Evolutionary conservation across 2,797 vertebrate species (phyloP), one percentile per base, ranked within the genome.

Genomic region (Periparus ater): DNA sequence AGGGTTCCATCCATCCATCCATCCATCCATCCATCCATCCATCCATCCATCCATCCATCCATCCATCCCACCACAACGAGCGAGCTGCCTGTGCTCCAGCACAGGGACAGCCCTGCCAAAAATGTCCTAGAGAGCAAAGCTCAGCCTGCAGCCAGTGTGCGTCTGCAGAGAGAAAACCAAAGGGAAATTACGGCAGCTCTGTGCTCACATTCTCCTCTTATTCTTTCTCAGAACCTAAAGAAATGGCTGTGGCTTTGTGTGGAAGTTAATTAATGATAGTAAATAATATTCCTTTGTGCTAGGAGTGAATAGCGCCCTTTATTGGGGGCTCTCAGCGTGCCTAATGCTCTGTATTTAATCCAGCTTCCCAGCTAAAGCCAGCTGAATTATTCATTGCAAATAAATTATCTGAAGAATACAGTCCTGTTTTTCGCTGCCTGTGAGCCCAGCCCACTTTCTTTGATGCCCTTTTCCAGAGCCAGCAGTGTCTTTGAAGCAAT

Each of bases 371-470:
- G 91, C 86, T 50, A 85, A 90, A 85, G 32, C 48, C 2, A 38
- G 65, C 85, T 95, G 96, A 96, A 96, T 96, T 90, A 95, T 96
- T 95, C 90, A 96, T 95, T 63, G 77, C 85, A 87, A 91, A 95
- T 91, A 95, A 90, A 91, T 94, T 87, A 89, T 85, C 75, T 77
- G 77, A 92, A 86, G 84, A 86, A 72, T 7, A 67, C 65, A 50
- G 50, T 2, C 48, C 11, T 42, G 54, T n/a, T 68, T 77, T 14
- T 50, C 20, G 4, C 86, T 34, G 42, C 60, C 76, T 61, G 72
- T 0, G 8, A 83, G 87, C 84, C 57, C 78, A 48, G 76, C 42
- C 65, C 30, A 53, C 65, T 89, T 36, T 36, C 78, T 89, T 67
- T 53, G 54, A 74, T 38, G 53, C 38, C 62, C 22, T 66, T 77